Evolutionary conservation across 2,888 invertebrate genomes (phyloP).

Genomic region (Cephus rjabovi): DNA sequence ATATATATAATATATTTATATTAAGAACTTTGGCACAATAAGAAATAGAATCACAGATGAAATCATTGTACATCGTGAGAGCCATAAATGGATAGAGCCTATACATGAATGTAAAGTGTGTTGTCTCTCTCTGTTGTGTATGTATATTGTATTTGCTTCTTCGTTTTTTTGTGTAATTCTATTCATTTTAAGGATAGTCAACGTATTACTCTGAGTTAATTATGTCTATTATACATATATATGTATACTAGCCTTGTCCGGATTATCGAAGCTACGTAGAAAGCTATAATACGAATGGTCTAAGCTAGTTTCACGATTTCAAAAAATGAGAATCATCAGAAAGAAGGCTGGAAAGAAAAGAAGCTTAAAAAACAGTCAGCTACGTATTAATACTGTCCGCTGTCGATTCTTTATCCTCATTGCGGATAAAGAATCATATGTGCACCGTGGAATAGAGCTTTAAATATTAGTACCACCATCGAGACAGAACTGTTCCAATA

Average conservation of each 20-base stretch:
- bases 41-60: constrained; percentile 64
- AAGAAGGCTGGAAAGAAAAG: not conserved
- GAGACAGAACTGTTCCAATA: not conserved
- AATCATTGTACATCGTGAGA: constrained; percentile 63
- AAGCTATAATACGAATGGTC: not conserved
- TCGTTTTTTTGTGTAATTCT: constrained; percentile 1
- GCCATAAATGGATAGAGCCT: constrained; percentile 34
- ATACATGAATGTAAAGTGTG: constrained; percentile 1
- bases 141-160: not conserved
- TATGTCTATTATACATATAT: not conserved
- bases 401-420: not conserved
- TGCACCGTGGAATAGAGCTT: not conserved
- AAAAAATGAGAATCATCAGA: not conserved
- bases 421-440: not conserved
- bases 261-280: not conserved
- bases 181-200: not conserved
- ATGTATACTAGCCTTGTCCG: not conserved
- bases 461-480: not conserved
- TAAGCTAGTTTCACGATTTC: not conserved
- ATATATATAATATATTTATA: constrained; percentile 40
- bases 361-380: not conserved
- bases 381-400: not conserved
- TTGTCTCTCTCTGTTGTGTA: not conserved
- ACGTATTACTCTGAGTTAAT: not conserved
- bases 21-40: constrained; percentile 62